Percentiles rank a stretch among this genome's conserved stretches.
Evolutionary conservation across 2,888 invertebrate genomes (phyloP).

Genomic region (Hololepta plana): DNA sequence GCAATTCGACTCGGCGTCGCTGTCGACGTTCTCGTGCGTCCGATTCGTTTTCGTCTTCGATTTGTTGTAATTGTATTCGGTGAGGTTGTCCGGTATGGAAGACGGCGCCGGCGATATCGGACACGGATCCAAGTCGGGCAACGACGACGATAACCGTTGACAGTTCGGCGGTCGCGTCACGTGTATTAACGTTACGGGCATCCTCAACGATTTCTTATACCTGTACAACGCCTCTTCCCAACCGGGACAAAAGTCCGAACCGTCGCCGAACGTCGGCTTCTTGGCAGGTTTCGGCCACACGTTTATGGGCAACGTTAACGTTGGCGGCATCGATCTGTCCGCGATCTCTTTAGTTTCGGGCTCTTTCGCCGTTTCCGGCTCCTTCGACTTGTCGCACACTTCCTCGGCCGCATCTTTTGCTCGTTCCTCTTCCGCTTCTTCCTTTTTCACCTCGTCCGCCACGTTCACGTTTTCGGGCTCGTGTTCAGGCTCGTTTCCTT

Average conservation of each 20-base stretch:
- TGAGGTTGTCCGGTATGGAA: conserved; percentile 34
- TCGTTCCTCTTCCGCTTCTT: too few relatives aligned
- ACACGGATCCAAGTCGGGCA: conserved; percentile 60
- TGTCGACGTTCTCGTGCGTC: conserved; percentile 31
- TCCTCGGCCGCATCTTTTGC: too few relatives aligned
- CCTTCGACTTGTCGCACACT: too few relatives aligned
- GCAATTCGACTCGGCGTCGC: conserved; percentile 49
- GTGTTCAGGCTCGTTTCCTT: conserved; percentile 9
- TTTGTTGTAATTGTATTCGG: background rate
- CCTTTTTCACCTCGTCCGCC: too few relatives aligned
- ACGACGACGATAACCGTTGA: conserved; percentile 46
- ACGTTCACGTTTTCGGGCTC: conserved; percentile 9
- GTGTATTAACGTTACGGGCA: conserved; percentile 65
- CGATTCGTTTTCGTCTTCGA: conserved; percentile 20
- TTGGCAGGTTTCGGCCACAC: conserved; percentile 25
- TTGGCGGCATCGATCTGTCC: conserved; percentile 16
- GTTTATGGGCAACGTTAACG: too few relatives aligned
- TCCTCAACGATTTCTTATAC: conserved; percentile 64
- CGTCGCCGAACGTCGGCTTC: conserved; percentile 50
- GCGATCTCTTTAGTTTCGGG: conserved; percentile 10
- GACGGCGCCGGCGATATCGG: conserved; percentile 52
- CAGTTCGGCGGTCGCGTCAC: conserved; percentile 56
- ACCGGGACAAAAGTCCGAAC: conserved; percentile 55
- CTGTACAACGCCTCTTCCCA: conserved; percentile 73
- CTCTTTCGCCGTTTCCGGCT: conserved; percentile 1